These are phyloP conservation scores for Budorcas taxicolor DNA, from an alignment of 2,113 vertebrate genomes.

Conservation along the genomic window DNA sequence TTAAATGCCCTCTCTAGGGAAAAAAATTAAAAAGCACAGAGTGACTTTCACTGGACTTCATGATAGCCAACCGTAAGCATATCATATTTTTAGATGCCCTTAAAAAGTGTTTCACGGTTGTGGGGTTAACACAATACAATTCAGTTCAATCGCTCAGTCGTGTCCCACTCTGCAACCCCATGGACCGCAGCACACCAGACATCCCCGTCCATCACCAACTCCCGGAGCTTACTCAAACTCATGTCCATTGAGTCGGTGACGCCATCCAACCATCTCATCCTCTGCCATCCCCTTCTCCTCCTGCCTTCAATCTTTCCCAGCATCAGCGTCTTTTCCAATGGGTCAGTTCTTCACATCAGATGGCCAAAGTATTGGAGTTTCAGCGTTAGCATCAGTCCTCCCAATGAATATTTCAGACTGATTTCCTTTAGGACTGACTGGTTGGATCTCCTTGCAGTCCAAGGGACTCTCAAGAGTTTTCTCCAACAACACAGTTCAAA, in stretches of 20 bases:
- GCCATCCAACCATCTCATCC: neutral
- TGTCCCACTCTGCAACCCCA: neutral
- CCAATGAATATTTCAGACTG: neutral
- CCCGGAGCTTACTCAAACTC: neutral
- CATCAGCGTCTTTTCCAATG: neutral
- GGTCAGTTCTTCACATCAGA: neutral
- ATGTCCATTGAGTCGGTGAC: neutral
- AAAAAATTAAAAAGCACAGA: neutral
- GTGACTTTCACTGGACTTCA: neutral
- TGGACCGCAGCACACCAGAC: neutral
- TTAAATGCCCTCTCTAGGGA: neutral
- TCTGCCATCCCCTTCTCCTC: neutral
- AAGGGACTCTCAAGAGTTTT: neutral
- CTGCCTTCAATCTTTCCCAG: neutral
- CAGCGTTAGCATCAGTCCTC: neutral
- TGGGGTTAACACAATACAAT: slow-evolving; percentile 5
- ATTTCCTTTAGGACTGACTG: neutral
- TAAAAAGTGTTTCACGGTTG: neutral
- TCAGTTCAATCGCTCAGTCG: neutral
- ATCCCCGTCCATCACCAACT: neutral
- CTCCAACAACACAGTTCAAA: neutral
- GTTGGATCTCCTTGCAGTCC: neutral
- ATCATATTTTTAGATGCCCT: slow-evolving; percentile 26
- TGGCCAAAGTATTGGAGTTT: neutral
- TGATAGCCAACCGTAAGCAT: slow-evolving; percentile 2